These are phyloP conservation scores for Idaea straminata DNA, from an alignment of 2,888 invertebrate genomes.

Conservation along the genomic window DNA sequence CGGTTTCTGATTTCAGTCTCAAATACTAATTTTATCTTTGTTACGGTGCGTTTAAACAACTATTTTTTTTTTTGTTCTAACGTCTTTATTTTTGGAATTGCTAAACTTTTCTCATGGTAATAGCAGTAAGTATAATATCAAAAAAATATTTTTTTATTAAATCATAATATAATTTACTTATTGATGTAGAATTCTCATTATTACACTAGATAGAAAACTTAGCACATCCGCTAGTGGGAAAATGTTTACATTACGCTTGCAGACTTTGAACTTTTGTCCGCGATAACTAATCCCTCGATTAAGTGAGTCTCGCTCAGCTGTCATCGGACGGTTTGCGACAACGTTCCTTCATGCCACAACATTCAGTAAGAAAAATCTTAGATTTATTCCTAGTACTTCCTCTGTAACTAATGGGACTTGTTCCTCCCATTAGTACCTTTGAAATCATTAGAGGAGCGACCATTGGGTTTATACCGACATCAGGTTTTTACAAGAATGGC, in stretches of 20 bases:
- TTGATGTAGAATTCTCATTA: neutral
- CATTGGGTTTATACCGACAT: too few relatives aligned
- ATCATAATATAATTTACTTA: neutral
- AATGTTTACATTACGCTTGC: conserved; percentile 8
- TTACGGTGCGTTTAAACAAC: neutral
- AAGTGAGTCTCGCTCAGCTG: too few relatives aligned
- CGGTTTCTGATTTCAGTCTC: neutral
- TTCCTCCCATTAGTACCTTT: too few relatives aligned
- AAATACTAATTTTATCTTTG: neutral
- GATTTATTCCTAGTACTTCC: too few relatives aligned
- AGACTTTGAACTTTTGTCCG: neutral
- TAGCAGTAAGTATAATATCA: neutral
- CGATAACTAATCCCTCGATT: too few relatives aligned
- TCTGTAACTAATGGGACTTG: too few relatives aligned
- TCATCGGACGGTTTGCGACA: too few relatives aligned
- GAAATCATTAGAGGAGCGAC: too few relatives aligned
- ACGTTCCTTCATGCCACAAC: too few relatives aligned
- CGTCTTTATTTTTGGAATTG: neutral
- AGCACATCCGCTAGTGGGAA: neutral
- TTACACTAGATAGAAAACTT: neutral
- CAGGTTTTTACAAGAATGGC: too few relatives aligned
- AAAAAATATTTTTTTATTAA: neutral
- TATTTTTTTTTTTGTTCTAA: neutral
- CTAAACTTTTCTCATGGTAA: neutral
- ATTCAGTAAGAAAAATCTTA: too few relatives aligned